Conservation (phyloP, 2,113 vertebrate genomes). For the Corythornis cristatus region DNA sequence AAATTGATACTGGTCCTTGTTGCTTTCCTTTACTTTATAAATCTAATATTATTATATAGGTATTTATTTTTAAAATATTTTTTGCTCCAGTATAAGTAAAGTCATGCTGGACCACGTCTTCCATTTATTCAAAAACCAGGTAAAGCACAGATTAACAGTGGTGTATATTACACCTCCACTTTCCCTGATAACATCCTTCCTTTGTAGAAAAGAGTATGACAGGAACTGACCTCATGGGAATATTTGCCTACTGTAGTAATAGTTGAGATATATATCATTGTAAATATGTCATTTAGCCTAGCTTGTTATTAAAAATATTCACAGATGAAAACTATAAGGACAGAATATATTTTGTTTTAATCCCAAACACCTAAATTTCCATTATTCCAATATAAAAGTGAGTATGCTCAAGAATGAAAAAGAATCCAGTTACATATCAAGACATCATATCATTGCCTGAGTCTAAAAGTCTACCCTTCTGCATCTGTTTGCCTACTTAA, state of each 20-base stretch:
- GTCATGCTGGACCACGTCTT: not conserved
- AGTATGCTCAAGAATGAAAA: not conserved
- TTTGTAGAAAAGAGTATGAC: not conserved
- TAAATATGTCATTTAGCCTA: not conserved
- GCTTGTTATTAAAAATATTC: not conserved
- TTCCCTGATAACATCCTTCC: not conserved
- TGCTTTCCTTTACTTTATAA: slow-evolving; percentile 2
- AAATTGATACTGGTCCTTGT: not conserved
- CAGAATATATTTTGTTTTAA: not conserved
- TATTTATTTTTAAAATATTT: not conserved
- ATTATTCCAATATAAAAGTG: not conserved
- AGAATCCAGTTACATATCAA: not conserved
- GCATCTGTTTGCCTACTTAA: not conserved
- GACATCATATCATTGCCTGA: not conserved
- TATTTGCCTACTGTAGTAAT: not conserved
- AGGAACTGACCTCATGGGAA: not conserved
- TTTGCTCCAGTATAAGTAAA: not conserved
- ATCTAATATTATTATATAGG: not conserved
- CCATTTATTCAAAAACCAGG: not conserved
- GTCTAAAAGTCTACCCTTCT: not conserved
- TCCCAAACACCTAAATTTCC: not conserved
- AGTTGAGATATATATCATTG: not conserved
- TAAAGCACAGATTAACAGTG: not conserved
- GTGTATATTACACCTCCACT: not conserved
- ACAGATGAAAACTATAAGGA: not conserved